Conservation (phyloP, 2,113 vertebrate genomes). For the Prunella fulvescens region DNA sequence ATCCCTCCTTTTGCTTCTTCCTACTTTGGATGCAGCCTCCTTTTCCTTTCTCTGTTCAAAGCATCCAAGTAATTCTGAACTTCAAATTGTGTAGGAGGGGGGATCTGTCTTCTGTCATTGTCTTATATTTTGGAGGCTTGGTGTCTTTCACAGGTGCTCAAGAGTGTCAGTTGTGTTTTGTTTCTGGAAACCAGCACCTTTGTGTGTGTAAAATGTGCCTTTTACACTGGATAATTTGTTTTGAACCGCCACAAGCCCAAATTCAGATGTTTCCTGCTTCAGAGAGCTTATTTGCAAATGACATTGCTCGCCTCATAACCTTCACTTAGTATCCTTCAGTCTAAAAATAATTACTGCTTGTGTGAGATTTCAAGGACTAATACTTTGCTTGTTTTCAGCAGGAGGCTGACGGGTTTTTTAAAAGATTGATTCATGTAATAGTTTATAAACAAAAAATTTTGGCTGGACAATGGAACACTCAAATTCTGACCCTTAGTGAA, state of each 20-base stretch:
- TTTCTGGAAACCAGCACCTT: background rate
- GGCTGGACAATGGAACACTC: background rate
- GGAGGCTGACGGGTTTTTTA: background rate
- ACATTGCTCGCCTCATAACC: background rate
- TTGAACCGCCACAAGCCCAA: background rate
- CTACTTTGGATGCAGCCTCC: background rate
- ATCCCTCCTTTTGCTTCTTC: background rate
- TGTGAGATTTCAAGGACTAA: background rate
- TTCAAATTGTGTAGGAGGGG: background rate
- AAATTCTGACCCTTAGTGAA: background rate
- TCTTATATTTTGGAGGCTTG: background rate
- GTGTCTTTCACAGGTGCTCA: background rate
- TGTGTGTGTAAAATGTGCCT: background rate
- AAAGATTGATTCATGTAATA: background rate
- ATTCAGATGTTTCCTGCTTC: background rate
- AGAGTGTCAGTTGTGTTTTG: background rate
- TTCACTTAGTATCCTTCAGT: background rate
- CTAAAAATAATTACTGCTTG: constrained; percentile 17
- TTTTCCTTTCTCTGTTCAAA: background rate
- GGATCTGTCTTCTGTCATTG: background rate
- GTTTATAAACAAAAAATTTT: background rate
- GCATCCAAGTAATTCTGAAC: background rate
- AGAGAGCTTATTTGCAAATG: background rate
- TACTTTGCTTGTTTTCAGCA: background rate
- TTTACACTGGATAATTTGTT: background rate